Evolutionary conservation across 1,140 invertebrate genomes (phyloP).

Genomic region (Lordiphosa stackelbergi): DNA sequence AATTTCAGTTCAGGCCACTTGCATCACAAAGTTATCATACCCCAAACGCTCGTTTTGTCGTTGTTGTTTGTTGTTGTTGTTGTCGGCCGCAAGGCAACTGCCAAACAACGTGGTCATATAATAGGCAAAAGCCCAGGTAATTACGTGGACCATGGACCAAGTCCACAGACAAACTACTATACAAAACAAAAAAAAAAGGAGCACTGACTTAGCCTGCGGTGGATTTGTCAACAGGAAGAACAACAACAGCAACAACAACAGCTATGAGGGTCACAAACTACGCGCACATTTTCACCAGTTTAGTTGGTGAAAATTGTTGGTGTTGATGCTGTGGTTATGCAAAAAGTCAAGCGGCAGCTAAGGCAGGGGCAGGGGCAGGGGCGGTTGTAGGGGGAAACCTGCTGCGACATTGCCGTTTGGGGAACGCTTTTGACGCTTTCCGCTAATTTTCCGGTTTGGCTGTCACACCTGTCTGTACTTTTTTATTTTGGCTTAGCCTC

Average conservation of each 20-base stretch:
- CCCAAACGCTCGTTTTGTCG: conserved; percentile 36
- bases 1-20: too few species aligned
- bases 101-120: conserved; percentile 61
- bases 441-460: conserved; percentile 72
- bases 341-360: conserved; percentile 35
- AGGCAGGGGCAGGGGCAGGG: background rate
- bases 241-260: conserved; percentile 19
- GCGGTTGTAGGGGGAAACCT: too few species aligned
- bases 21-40: conserved; percentile 26
- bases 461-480: conserved; percentile 62
- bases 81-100: conserved; percentile 39
- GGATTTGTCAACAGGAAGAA: conserved; percentile 59
- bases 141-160: conserved; percentile 46
- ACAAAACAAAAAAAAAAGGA: conserved; percentile 9
- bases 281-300: conserved; percentile 61
- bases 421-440: conserved; percentile 73
- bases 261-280: conserved; percentile 56
- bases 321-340: conserved; percentile 50
- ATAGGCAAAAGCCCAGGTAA: conserved; percentile 60
- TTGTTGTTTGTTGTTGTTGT: conserved; percentile 21
- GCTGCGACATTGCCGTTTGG: conserved; percentile 69
- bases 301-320: conserved; percentile 32
- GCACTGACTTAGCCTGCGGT: conserved; percentile 52
- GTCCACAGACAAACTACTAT: conserved; percentile 37
- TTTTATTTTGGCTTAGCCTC: conserved; percentile 32